Base-by-base conservation (phyloP, 64 coral and sea anemone genomes). In the Montipora efflorescens region DNA sequence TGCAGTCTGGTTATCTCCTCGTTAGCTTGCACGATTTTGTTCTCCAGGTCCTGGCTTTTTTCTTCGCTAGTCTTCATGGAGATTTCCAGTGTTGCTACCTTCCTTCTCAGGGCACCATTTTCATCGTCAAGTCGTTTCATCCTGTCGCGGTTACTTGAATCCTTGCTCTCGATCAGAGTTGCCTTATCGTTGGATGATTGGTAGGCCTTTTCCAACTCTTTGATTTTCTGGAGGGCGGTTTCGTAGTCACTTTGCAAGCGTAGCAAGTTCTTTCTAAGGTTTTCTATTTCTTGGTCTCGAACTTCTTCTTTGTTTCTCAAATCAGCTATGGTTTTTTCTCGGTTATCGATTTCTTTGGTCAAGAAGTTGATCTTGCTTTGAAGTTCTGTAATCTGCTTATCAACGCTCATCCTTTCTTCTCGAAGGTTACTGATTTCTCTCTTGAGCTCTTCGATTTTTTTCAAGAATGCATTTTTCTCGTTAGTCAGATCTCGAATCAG, bases 61-160 rank as follows among this genome's bases (percentile, higher is more conserved):
- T 98, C 96, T 79, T 52, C 94, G 7, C 47, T 95, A 9, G 92
- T 75, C 55, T 90, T 98, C 78, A 78, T 28, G 13, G 92, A 74
- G 72, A 98, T 98, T 73, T 84, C 80, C 48, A 98, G 59, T 79
- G 95, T 93, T n/a, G 96, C 80, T 57, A 98, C 87, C 75, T 79
- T 94, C 71, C 90, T 87, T 67, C 82, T 95, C 18, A 98, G 88
- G 84, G 79, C 77, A n/a, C 84, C 59, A 76, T 98, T 98, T 51
- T 98, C 96, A 6, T 98, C 96, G 88, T 98, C 93, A 23, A 98
- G 92, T 9, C 93, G 93, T 87, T 90, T 94, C 47, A 90, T 89
- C 57, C 91, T 98, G 76, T 98, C 96, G 71, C 96, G 96, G 80
- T 98, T 79, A 58, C 89, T 79, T 48, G 95, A 93, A 53, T 89